These are phyloP conservation scores for Gorsachius goisagi DNA, from an alignment of 2,113 vertebrate species.

Conservation along the genomic window DNA sequence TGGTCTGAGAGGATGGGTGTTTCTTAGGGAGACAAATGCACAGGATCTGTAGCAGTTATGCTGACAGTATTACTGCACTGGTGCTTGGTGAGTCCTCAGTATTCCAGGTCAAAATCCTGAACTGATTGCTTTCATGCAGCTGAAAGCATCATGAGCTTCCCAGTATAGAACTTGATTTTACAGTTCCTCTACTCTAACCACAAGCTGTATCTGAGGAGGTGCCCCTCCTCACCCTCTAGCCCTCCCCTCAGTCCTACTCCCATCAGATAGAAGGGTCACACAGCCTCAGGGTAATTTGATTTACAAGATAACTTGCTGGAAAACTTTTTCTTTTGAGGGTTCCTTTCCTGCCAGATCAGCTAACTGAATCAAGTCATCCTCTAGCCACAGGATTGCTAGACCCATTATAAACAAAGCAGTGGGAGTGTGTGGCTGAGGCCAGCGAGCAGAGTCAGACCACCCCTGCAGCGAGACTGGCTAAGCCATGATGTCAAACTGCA, in stretches of 20 bases:
- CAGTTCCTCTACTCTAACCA: background rate
- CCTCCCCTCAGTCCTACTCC: background rate
- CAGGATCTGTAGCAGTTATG: background rate
- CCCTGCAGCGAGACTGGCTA: background rate
- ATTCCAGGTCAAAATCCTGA: background rate
- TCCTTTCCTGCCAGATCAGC: background rate
- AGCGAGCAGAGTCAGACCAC: background rate
- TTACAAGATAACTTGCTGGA: background rate
- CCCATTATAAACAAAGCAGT: background rate
- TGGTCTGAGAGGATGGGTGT: background rate
- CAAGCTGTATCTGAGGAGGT: background rate
- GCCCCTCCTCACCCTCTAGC: background rate
- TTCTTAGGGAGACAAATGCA: background rate
- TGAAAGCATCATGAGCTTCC: background rate
- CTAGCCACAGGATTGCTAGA: background rate
- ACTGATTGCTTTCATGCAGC: background rate
- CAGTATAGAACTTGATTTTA: accelerated
- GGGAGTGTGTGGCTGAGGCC: background rate
- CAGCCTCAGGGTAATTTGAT: background rate
- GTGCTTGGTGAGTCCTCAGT: background rate
- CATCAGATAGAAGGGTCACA: background rate
- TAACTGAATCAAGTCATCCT: background rate
- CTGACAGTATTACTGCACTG: background rate
- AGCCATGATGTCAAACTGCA: accelerated
- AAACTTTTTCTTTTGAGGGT: background rate